These are phyloP conservation scores for Phalangium opilio DNA, from an alignment of 2,888 invertebrate species.

Conservation along the genomic window DNA sequence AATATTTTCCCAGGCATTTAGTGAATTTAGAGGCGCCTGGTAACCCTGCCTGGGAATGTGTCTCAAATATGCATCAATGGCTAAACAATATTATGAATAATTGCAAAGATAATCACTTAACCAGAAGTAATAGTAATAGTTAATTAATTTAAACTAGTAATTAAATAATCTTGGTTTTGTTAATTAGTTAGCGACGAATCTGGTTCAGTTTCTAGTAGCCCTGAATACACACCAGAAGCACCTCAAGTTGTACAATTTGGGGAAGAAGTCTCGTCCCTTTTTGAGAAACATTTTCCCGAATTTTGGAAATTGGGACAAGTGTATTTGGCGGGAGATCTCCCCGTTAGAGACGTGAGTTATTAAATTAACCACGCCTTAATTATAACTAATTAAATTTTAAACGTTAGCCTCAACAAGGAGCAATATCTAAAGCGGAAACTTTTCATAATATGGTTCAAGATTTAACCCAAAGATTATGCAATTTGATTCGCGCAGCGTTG, in stretches of 20 bases:
- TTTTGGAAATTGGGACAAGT: slow-evolving; percentile 90
- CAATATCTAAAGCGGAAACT: too few relatives aligned
- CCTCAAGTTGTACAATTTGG: slow-evolving; percentile 59
- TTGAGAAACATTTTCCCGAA: slow-evolving; percentile 65
- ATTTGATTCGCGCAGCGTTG: slow-evolving; percentile 54
- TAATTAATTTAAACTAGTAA: too few relatives aligned
- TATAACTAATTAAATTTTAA: too few relatives aligned
- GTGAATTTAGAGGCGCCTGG: slow-evolving; percentile 58
- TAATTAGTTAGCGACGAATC: not conserved
- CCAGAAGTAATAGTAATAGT: slow-evolving; percentile 16
- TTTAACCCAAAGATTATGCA: slow-evolving; percentile 56
- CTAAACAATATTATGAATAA: slow-evolving; percentile 49
- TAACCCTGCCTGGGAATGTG: slow-evolving; percentile 94
- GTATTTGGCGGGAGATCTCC: slow-evolving; percentile 77
- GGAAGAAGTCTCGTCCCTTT: slow-evolving; percentile 58
- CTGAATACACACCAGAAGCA: slow-evolving; percentile 23
- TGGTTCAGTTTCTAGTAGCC: too few relatives aligned
- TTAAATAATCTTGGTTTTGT: not conserved
- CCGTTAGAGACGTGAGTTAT: slow-evolving; percentile 54
- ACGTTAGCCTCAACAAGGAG: too few relatives aligned
- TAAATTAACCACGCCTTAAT: slow-evolving; percentile 51
- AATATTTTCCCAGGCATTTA: slow-evolving; percentile 42
- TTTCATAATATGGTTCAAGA: slow-evolving; percentile 58
- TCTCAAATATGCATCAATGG: slow-evolving; percentile 66
- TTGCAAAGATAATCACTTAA: slow-evolving; percentile 48